Conservation (phyloP, 2,888 invertebrate genomes). For the Galerucella pusilla region DNA sequence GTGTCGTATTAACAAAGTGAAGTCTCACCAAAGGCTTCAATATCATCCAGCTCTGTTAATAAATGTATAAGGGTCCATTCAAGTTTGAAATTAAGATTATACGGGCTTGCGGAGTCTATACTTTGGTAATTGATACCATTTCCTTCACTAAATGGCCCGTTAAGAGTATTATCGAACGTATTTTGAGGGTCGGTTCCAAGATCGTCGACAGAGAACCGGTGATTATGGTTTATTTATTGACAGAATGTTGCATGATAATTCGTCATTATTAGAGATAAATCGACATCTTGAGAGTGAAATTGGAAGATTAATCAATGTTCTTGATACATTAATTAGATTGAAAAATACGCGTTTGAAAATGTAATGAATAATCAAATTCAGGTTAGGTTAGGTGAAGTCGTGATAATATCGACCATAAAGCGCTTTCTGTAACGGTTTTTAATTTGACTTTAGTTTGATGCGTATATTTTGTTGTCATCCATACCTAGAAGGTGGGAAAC, state of each 20-base stretch:
- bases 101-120: constrained; percentile 30
- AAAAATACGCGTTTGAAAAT: too few relatives aligned
- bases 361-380: too few relatives aligned
- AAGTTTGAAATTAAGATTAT: constrained; percentile 35
- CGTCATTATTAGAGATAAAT: too few relatives aligned
- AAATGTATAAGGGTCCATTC: constrained; percentile 28
- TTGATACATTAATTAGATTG: too few relatives aligned
- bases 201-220: constrained; percentile 5
- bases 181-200: constrained; percentile 19
- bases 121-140: constrained; percentile 32
- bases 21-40: background rate
- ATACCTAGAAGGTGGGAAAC: too few relatives aligned
- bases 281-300: too few relatives aligned
- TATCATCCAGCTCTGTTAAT: constrained; percentile 13
- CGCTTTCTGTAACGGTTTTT: too few relatives aligned
- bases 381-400: too few relatives aligned
- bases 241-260: background rate
- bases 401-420: too few relatives aligned
- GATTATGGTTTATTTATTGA: constrained; percentile 19
- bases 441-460: too few relatives aligned
- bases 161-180: constrained; percentile 20
- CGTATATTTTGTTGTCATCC: too few relatives aligned
- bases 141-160: constrained; percentile 32
- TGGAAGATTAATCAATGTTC: too few relatives aligned
- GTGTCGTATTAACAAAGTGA: constrained; percentile 3